Evolutionary conservation across 2,888 invertebrate genomes (phyloP).

Genomic region (Nymphalis polychloros): DNA sequence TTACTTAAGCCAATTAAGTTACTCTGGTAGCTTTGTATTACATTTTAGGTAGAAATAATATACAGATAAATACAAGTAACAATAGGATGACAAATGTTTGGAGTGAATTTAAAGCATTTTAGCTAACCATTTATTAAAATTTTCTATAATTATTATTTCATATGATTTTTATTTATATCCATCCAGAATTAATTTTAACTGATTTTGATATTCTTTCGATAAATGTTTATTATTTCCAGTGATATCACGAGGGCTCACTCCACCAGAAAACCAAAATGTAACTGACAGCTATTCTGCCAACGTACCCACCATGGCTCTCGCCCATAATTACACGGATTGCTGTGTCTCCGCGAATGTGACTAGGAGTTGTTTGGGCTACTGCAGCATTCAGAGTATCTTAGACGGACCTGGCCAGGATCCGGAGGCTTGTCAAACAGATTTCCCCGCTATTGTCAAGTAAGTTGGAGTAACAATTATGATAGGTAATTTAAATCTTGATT

Average conservation of each 20-base stretch:
- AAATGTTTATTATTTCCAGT: conserved; percentile 68
- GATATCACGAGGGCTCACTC: conserved; percentile 83
- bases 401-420: conserved; percentile 91
- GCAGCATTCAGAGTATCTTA: conserved; percentile 89
- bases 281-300: conserved; percentile 75
- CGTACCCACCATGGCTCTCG: conserved; percentile 65
- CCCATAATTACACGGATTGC: conserved; percentile 92
- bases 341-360: conserved; percentile 87
- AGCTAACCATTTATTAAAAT: too few relatives aligned
- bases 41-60: too few relatives aligned
- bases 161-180: background rate
- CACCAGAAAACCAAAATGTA: conserved; percentile 79
- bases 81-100: too few relatives aligned
- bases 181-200: background rate
- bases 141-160: background rate
- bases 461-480: conserved; percentile 32
- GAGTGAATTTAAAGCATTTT: too few relatives aligned
- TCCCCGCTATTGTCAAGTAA: conserved; percentile 87
- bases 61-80: too few relatives aligned
- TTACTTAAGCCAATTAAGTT: too few relatives aligned
- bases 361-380: conserved; percentile 88
- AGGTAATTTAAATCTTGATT: too few relatives aligned
- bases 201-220: too few relatives aligned
- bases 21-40: too few relatives aligned
- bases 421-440: conserved; percentile 90